A percentile compares a stretch with the other conserved stretches of the same genome.
Evolutionary conservation across 2,113 vertebrate species (phyloP).

Genomic region (Lophura nycthemera): DNA sequence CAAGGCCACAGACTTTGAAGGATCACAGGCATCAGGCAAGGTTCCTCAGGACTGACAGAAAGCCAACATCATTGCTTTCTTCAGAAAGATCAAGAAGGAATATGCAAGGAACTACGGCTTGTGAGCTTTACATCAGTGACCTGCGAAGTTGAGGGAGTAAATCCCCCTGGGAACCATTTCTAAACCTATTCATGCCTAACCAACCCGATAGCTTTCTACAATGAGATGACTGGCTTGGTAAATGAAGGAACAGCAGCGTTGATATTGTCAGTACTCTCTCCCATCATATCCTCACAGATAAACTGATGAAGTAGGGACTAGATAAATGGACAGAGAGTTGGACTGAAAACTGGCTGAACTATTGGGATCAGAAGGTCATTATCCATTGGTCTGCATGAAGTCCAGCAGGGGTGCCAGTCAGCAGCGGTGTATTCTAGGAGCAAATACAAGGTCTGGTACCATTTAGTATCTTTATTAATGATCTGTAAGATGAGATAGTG

Average conservation of each 20-base stretch:
- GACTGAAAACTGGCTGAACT: not conserved
- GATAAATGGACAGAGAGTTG: not conserved
- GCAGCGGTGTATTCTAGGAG: not conserved
- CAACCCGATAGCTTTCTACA: too few relatives aligned
- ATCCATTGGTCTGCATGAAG: not conserved
- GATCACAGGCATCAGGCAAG: not conserved
- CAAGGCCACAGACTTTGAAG: not conserved
- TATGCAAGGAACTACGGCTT: not conserved
- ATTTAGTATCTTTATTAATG: not conserved
- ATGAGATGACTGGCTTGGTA: not conserved
- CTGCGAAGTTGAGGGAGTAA: not conserved
- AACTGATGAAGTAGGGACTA: not conserved
- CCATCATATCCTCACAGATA: not conserved
- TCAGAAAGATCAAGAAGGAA: not conserved
- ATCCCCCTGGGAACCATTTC: not conserved
- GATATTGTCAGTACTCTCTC: not conserved
- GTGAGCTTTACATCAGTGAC: not conserved
- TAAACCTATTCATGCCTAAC: not conserved
- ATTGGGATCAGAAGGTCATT: not conserved
- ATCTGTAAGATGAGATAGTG: not conserved
- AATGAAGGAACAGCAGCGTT: not conserved
- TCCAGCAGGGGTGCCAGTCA: not conserved
- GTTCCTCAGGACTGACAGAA: not conserved
- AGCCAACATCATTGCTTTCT: not conserved
- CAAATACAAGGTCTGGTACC: not conserved